Evolutionary conservation across 2,113 vertebrate genomes (phyloP), one percentile per base, ranked within the genome.

Genomic region (Bothrops jararaca): DNA sequence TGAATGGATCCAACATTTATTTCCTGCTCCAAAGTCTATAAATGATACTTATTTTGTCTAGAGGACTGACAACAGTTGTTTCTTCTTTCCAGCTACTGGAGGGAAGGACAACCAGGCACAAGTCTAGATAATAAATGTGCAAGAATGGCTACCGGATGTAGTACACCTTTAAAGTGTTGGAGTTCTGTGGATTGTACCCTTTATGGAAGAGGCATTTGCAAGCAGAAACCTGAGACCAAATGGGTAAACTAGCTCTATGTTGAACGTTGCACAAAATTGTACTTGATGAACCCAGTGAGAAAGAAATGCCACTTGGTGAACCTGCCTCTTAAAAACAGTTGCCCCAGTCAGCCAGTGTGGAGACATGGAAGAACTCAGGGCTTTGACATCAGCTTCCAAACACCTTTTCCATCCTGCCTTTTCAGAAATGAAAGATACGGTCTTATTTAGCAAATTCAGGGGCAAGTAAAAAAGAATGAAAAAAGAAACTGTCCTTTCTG

Each of bases 151-250:
- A 64, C 0, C 29, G 11, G 0, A 4, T 69, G 64, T 69, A 1
- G 0, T 12, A 4, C 3, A 3, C 29, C 4, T 1, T 13, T 64
- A 0, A 0, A 29, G 26, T 64, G 60, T n/a, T 64, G 60, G 60
- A 0, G 2, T 64, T 0, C 0, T 29, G 0, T n/a, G 58, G 0
- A 1, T 0, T 69, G 29, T 69, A 0, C 0, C 45, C 5, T 48
- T 48, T 0, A 0, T 4, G 29, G 29, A 69, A 69, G 13, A 34
- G 64, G 64, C n/a, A 74, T 74, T 74, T 74, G 64, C 64, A 74
- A 3, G n/a, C 4, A 34, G 64, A 6, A 34, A 18, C 64, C 64
- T 18, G 5, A 6, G 5, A 29, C 0, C 0, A 74, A 74, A 74
- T 74, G 64, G 64, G 34, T 74, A 1, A 34, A 4, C n/a, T 74